phyloP scores from a whole-genome alignment of 35 echinoderm and acorn worm species.

The Heliocidaris erythrogramma region DNA sequence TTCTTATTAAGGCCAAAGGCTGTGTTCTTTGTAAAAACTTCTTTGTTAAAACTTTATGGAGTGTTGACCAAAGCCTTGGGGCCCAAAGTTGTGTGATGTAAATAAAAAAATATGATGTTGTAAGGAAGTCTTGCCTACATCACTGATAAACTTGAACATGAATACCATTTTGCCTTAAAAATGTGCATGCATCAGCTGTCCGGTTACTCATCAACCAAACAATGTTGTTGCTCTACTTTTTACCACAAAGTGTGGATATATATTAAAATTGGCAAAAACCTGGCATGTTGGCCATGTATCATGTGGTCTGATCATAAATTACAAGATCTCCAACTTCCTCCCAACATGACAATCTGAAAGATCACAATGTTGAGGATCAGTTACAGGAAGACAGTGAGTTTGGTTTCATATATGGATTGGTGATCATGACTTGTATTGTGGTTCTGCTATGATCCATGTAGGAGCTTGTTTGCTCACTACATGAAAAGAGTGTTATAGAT shows the following conservation, averaged over 20 bases:
- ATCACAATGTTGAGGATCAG: neutral
- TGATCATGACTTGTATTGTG: neutral
- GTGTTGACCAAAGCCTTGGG: neutral
- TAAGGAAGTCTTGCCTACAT: neutral
- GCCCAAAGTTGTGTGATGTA: neutral
- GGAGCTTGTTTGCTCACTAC: neutral
- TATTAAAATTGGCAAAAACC: neutral
- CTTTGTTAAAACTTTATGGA: neutral
- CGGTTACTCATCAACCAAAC: neutral
- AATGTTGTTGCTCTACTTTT: neutral
- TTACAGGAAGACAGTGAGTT: neutral
- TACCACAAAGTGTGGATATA: neutral
- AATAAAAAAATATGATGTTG: neutral
- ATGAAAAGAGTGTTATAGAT: neutral
- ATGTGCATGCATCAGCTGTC: neutral
- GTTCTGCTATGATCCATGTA: neutral
- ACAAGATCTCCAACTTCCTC: neutral
- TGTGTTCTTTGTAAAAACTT: neutral
- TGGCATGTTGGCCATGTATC: neutral
- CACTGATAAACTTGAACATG: neutral
- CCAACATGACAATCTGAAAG: neutral
- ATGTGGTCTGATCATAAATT: neutral
- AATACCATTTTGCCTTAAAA: neutral
- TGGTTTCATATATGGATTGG: neutral
- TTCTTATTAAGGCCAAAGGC: neutral